Conservation (phyloP, 2,797 vertebrate species). For the Lepus oiostolus region DNA sequence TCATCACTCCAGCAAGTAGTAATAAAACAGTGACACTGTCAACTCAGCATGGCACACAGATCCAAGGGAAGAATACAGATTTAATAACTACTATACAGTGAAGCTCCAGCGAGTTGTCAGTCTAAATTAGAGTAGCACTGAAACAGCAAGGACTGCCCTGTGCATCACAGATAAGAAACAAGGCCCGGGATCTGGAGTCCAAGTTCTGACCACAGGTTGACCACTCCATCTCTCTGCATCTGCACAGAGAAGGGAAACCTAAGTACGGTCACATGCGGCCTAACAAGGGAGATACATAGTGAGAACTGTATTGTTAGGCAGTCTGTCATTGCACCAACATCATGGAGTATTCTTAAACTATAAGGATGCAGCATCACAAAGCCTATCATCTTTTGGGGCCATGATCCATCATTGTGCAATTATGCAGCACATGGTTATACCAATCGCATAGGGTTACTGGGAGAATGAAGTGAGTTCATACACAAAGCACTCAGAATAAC, state of each 20-base stretch:
- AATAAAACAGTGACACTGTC: not conserved
- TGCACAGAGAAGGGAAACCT: not conserved
- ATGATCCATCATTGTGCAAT: not conserved
- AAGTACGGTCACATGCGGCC: not conserved
- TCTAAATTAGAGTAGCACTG: not conserved
- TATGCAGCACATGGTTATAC: not conserved
- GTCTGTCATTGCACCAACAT: not conserved
- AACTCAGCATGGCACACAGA: not conserved
- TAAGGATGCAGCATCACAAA: not conserved
- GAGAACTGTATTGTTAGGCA: not conserved
- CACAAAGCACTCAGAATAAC: not conserved
- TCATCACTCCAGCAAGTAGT: not conserved
- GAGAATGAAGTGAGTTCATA: not conserved
- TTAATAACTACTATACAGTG: constrained; percentile 41
- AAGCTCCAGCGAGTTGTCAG: not conserved
- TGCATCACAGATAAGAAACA: not conserved
- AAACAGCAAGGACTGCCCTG: not conserved
- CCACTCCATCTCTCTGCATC: not conserved
- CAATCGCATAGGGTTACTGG: not conserved
- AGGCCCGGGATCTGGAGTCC: not conserved
- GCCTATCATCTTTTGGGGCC: not conserved
- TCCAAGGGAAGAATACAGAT: not conserved
- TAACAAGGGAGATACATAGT: not conserved
- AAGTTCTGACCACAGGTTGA: not conserved
- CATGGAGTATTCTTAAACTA: not conserved